Conservation (phyloP, 2,797 vertebrate genomes). For the Xerus rutilus region DNA sequence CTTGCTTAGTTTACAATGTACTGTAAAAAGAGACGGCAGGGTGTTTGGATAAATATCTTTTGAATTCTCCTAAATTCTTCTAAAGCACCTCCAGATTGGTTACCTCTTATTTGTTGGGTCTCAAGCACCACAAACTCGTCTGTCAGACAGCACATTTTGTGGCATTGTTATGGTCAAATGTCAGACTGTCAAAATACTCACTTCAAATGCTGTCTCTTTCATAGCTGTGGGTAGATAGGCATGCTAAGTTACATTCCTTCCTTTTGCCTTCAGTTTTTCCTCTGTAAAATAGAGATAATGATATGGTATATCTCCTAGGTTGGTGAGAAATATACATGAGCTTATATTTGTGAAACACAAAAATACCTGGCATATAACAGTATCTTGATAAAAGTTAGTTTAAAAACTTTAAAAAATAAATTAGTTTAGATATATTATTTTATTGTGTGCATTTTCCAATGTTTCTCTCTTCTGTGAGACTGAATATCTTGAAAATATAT, state of each 20-base stretch:
- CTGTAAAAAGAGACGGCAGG: background rate
- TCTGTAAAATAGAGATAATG: background rate
- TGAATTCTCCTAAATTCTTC: constrained; percentile 14
- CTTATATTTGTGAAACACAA: background rate
- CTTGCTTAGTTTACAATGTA: background rate
- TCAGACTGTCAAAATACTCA: background rate
- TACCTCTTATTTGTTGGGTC: background rate
- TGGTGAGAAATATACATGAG: background rate
- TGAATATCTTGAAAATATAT: background rate
- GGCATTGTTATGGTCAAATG: background rate
- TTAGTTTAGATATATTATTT: background rate
- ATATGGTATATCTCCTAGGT: background rate
- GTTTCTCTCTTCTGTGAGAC: background rate
- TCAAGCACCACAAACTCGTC: background rate
- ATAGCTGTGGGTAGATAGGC: no score
- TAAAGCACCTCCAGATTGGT: background rate
- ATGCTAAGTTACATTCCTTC: background rate
- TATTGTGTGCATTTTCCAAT: background rate
- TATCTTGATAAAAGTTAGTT: background rate
- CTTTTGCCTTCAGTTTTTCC: background rate
- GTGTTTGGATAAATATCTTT: constrained; percentile 7
- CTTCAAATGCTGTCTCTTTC: background rate
- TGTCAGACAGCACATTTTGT: background rate
- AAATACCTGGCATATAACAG: background rate
- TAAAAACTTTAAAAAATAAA: background rate